These are phyloP conservation scores for Biston stratarius DNA, from an alignment of 2,888 invertebrate genomes.

Conservation along the genomic window DNA sequence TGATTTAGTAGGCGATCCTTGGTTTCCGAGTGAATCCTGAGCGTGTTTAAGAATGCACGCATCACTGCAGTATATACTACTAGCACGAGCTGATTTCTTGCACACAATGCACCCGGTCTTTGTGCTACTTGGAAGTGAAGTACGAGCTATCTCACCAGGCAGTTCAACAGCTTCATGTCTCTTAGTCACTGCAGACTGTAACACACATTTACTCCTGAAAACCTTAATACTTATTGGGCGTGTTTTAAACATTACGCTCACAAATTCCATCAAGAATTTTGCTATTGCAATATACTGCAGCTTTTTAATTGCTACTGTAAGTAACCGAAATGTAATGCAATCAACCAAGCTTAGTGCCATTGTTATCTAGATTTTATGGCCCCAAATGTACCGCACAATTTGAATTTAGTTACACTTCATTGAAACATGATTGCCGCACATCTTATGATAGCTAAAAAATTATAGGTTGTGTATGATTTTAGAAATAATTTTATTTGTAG, in stretches of 20 bases:
- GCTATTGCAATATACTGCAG: background rate
- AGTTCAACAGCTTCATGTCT: constrained; percentile 45
- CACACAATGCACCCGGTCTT: constrained; percentile 91
- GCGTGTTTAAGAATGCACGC: constrained; percentile 95
- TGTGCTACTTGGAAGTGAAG: constrained; percentile 55
- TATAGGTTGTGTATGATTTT: background rate
- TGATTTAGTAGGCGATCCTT: constrained; percentile 54
- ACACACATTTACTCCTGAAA: constrained; percentile 2
- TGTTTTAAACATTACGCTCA: background rate
- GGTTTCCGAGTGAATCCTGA: constrained; percentile 86
- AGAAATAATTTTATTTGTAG: background rate
- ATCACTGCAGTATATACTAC: constrained; percentile 96
- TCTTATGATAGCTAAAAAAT: background rate
- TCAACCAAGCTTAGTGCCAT: constrained; percentile 10
- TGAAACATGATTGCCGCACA: constrained; percentile 14
- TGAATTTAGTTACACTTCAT: constrained; percentile 26
- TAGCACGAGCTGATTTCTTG: constrained; percentile 91
- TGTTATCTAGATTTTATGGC: constrained; percentile 28
- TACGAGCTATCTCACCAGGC: constrained; percentile 24
- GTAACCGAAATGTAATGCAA: constrained; percentile 10
- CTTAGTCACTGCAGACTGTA: constrained; percentile 45
- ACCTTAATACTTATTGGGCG: background rate
- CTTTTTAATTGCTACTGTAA: background rate
- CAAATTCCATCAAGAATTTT: background rate
- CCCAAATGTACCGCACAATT: constrained; percentile 28